Evolutionary conservation across 2,888 invertebrate genomes (phyloP), one percentile per base, ranked within the genome.

Genomic region (Tineola bisselliella): DNA sequence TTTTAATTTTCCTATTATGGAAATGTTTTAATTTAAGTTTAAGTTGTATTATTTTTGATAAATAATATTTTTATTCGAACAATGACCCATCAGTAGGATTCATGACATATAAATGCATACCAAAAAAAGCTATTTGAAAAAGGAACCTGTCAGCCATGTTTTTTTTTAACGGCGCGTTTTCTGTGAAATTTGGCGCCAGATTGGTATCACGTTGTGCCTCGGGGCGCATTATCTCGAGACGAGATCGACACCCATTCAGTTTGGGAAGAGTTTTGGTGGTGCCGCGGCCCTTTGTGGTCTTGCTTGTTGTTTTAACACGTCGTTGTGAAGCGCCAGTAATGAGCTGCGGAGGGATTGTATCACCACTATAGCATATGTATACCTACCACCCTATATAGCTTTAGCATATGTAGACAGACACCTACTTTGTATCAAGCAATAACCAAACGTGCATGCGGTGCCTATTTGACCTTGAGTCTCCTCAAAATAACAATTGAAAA

Each of bases 181-280:
- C 83, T 79, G 80, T 84, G 80, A 84, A 81, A 79, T 83, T 84
- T 81, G 83, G 84, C 81, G 81, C 81, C 81, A 77, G 84, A 83
- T 81, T 66, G 59, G 66, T 77, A 84, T 82, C 83, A 69, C 65
- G 62, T 68, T 67, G 25, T 12, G 68, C 64, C 62, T 64, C 65
- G 67, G 64, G 64, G 64, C 66, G 68, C 63, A 65, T 76, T 83
- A 84, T 82, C 81, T 72, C 69, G 71, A 69, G 70, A 69, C 68
- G 67, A 71, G 76, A 79, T 84, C 79, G 73, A 80, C 77, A 77
- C 73, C 73, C 74, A 78, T 79, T 77, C 73, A 62, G 44, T 62
- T 61, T 48, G 12, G n/a, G 60, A 38, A 25, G n/a, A n/a, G 52
- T 57, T 74, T 67, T 66, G 68, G 63, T 62, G 64, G 75, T 44